Evolutionary conservation across 2,797 vertebrate genomes (phyloP).

Genomic region (Coregonus sp.): DNA sequence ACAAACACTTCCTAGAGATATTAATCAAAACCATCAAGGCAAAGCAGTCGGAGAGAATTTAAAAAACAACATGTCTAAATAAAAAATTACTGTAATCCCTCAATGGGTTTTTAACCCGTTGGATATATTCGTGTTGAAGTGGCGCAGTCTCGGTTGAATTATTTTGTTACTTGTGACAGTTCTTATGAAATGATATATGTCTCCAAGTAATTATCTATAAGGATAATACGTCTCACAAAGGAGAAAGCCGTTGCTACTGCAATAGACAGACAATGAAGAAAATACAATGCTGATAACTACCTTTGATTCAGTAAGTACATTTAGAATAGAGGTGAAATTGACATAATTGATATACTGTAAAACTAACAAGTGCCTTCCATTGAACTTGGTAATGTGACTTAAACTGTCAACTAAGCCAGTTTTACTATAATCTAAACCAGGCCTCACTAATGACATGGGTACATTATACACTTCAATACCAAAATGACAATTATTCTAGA

Average conservation of each 20-base stretch:
- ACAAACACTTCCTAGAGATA: conserved; percentile 94
- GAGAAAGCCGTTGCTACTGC: not conserved
- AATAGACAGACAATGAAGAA: not conserved
- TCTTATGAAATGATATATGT: conserved; percentile 24
- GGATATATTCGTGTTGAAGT: conserved; percentile 32
- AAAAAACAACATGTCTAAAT: conserved; percentile 92
- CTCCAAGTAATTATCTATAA: conserved; percentile 25
- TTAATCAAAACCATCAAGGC: conserved; percentile 99
- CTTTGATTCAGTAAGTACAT: not conserved
- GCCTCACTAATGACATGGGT: not conserved
- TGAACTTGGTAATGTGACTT: not conserved
- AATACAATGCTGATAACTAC: not conserved
- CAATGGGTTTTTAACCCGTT: conserved; percentile 86
- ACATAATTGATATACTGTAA: not conserved
- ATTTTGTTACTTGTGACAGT: conserved; percentile 42
- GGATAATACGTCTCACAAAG: not conserved
- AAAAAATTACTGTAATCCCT: conserved; percentile 94
- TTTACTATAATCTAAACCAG: not conserved
- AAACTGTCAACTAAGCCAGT: not conserved
- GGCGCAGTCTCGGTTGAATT: conserved; percentile 41
- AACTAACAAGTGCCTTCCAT: not conserved
- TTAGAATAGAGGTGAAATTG: not conserved
- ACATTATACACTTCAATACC: not conserved
- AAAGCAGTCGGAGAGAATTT: conserved; percentile 93
- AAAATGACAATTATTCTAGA: conserved; percentile 5